These are phyloP conservation scores for Drosophila paranaensis DNA, from an alignment of 2,888 invertebrate genomes.

Conservation along the genomic window DNA sequence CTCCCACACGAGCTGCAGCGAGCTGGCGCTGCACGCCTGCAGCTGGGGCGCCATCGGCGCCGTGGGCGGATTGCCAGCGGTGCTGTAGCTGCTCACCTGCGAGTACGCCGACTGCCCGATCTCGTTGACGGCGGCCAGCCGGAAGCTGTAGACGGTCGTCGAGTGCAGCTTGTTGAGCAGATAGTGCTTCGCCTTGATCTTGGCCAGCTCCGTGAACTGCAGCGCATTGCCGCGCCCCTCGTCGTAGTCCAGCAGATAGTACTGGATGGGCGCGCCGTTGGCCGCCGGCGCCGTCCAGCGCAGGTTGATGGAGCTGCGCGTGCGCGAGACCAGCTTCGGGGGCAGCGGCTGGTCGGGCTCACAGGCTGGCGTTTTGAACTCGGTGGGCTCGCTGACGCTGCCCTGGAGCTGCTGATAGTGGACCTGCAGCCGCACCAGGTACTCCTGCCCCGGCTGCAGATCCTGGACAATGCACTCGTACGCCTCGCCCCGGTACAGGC, in stretches of 20 bases:
- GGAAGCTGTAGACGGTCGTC: conserved; percentile 92
- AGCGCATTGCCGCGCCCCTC: conserved; percentile 87
- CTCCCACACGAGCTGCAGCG: conserved; percentile 91
- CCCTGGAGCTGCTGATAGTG: conserved; percentile 90
- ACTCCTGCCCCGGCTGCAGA: conserved; percentile 94
- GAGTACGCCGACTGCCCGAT: conserved; percentile 91
- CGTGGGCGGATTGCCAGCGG: conserved; percentile 92
- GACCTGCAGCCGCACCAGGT: conserved; percentile 92
- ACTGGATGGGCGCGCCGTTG: conserved; percentile 91
- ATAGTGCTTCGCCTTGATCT: conserved; percentile 91
- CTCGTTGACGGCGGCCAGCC: conserved; percentile 93
- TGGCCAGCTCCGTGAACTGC: conserved; percentile 90
- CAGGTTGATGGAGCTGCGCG: conserved; percentile 89
- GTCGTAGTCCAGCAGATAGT: conserved; percentile 92
- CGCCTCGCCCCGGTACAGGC: conserved; percentile 92
- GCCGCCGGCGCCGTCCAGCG: conserved; percentile 90
- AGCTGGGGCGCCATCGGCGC: conserved; percentile 92
- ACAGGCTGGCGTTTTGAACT: conserved; percentile 92
- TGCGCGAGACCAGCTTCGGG: conserved; percentile 90
- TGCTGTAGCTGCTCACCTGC: conserved; percentile 89
- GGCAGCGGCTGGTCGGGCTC: conserved; percentile 92
- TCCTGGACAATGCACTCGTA: conserved; percentile 93
- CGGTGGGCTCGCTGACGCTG: conserved; percentile 90
- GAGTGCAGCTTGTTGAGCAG: conserved; percentile 91
- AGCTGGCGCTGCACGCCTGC: conserved; percentile 87